phyloP scores from a whole-genome alignment of 1,140 invertebrate species.

The Scaptomyza hsui region DNA sequence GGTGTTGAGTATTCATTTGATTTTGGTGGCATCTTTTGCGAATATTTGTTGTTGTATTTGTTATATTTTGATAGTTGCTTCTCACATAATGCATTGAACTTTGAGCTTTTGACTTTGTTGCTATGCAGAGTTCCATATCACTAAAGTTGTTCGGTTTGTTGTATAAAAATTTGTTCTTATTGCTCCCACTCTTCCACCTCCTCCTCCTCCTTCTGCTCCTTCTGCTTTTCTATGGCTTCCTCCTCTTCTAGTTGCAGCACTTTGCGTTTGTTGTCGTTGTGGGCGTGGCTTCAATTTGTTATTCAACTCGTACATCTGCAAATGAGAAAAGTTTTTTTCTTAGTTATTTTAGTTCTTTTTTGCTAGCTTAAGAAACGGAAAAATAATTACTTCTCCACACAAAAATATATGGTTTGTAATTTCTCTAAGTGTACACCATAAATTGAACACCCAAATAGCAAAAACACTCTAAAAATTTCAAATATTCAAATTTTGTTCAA shows the following conservation, averaged over 20 bases:
- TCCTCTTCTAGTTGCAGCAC: slow-evolving; percentile 25
- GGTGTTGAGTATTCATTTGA: slow-evolving; percentile 70
- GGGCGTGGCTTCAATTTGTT: slow-evolving; percentile 60
- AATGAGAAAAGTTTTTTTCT: slow-evolving; percentile 62
- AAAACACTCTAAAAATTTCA: neutral
- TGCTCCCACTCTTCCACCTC: neutral
- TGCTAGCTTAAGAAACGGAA: slow-evolving; percentile 6
- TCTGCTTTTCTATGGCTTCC: too few relatives aligned
- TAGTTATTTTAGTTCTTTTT: slow-evolving; percentile 14
- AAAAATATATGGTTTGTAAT: too few relatives aligned
- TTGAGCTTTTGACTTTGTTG: slow-evolving; percentile 70
- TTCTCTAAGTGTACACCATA: slow-evolving; percentile 3
- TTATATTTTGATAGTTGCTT: slow-evolving; percentile 55
- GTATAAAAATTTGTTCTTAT: slow-evolving; percentile 21
- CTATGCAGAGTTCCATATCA: slow-evolving; percentile 78
- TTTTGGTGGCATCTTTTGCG: slow-evolving; percentile 78
- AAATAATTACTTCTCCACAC: too few relatives aligned
- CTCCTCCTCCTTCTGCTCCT: neutral
- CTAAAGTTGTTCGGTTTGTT: slow-evolving; percentile 47
- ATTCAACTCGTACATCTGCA: slow-evolving; percentile 65
- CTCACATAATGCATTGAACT: slow-evolving; percentile 54
- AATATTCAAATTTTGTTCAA: slow-evolving; percentile 2
- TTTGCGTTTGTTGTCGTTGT: slow-evolving; percentile 42
- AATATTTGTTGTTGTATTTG: slow-evolving; percentile 28
- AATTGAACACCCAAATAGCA: neutral